Conservation (phyloP, 2,888 invertebrate species). For the Iselma pallidipennis region DNA sequence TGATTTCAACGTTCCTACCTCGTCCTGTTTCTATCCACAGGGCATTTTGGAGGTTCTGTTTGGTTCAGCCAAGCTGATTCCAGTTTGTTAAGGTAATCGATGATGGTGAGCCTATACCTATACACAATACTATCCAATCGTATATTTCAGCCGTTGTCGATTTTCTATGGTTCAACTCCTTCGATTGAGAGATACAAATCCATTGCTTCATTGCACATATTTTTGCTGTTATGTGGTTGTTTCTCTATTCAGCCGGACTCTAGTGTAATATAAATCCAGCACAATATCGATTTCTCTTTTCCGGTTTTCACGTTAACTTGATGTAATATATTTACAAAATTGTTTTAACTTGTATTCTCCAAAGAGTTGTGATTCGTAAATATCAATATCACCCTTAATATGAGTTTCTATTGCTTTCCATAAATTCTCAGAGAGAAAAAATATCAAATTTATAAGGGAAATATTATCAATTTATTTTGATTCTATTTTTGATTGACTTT, state of each 20-base stretch:
- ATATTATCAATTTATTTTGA: too few species aligned
- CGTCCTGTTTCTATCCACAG: background rate
- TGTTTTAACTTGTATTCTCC: conserved; percentile 22
- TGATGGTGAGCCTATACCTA: conserved; percentile 8
- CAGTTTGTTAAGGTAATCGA: conserved; percentile 14
- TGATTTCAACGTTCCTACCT: background rate
- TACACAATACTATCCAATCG: conserved; percentile 19
- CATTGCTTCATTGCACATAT: conserved; percentile 29
- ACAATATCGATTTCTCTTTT: conserved; percentile 27
- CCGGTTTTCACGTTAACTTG: conserved; percentile 27
- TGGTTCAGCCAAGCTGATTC: background rate
- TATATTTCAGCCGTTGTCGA: conserved; percentile 23
- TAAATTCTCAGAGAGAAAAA: background rate
- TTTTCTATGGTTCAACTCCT: conserved; percentile 20
- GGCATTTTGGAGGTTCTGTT: background rate
- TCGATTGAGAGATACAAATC: conserved; percentile 25
- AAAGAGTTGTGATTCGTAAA: conserved; percentile 14
- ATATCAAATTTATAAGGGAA: too few species aligned
- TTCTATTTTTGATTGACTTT: background rate
- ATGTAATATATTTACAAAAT: conserved; percentile 26
- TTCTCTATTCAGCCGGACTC: conserved; percentile 18
- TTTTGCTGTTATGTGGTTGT: conserved; percentile 29
- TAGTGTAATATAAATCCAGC: conserved; percentile 26
- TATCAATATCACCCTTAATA: background rate
- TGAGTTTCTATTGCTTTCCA: too few species aligned